phyloP scores from a whole-genome alignment of 2,797 vertebrate genomes.

The Jordanella pulchra region DNA sequence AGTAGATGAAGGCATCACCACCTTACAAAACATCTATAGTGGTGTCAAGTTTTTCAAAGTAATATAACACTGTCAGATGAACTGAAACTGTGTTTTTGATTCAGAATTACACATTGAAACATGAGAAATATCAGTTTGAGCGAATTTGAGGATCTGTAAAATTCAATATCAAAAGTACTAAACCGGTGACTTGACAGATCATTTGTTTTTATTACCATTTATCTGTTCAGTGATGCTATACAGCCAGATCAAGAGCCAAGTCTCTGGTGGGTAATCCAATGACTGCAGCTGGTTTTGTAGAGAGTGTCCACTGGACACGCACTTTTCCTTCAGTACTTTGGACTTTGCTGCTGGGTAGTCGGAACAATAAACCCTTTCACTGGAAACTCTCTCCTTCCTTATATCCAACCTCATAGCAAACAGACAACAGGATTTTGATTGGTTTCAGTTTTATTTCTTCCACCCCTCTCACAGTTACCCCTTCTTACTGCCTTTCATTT shows the following conservation, averaged over 20 bases:
- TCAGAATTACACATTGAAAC: conserved; percentile 11
- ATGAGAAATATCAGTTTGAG: conserved; percentile 2
- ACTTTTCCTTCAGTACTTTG: conserved; percentile 53
- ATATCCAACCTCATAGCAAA: conserved; percentile 55
- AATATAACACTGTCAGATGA: neutral
- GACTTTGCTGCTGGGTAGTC: conserved; percentile 33
- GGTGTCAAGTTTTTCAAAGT: neutral
- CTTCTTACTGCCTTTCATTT: conserved; percentile 28
- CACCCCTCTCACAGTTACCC: conserved; percentile 10
- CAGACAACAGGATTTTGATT: conserved; percentile 34
- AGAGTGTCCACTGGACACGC: conserved; percentile 28
- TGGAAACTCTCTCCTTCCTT: conserved; percentile 58
- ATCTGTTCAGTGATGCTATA: conserved; percentile 23
- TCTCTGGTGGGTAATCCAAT: conserved; percentile 32
- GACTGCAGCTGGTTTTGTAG: conserved; percentile 20
- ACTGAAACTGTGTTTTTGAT: conserved; percentile 4
- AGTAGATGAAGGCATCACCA: conserved; percentile 15
- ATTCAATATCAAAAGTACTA: conserved; percentile 10
- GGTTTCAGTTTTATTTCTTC: conserved; percentile 33
- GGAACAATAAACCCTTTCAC: conserved; percentile 66
- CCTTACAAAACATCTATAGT: conserved; percentile 5
- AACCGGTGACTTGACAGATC: conserved; percentile 27
- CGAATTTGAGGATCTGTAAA: neutral
- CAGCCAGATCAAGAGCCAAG: conserved; percentile 37
- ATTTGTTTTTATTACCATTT: too few relatives aligned